Evolutionary conservation across 2,888 invertebrate species (phyloP), one percentile per base, ranked within the genome.

Genomic region (Balanococcus diminutus): DNA sequence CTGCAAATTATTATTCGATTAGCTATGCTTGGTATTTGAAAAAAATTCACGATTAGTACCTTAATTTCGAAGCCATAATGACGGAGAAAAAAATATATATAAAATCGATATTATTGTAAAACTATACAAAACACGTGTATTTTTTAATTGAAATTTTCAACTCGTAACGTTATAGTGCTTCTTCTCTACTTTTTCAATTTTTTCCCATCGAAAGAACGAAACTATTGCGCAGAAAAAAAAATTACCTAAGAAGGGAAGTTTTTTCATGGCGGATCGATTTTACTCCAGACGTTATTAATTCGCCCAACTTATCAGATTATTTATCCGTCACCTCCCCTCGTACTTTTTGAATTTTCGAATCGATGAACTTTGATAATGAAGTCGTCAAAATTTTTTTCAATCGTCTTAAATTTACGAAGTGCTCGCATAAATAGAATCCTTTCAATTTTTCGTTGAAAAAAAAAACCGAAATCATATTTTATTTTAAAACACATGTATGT

Each of bases 1-100:
- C 95, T 95, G 89, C 28, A 87, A 79, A 88, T 51, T 8, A 14
- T 42, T 6, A 19, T 51, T 42, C 19, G 4, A 51, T 51, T 51
- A 51, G n/a, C 4, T 51, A 51, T 51, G 2, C 8, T 42, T 14
- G 3, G 4, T 5, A 36, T 36, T 36, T 36, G 2, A 42, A 42
- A 11, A 42, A 11, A 42, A 42, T 42, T 42, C 14, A 42, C 6
- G 42, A 11, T 9, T 42, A 16, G 42, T 14, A 14, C 14, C 11
- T 42, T 51, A 51, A 6, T 3, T 19, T 51, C 19, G 51, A 51
- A 51, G 51, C 51, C 51, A 51, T 51, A 51, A 51, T 51, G 1
- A 0, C 11, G 14, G 11, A 8, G 2, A n/a, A 19, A 51, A 51
- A 2, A 51, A 51, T 42, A 42, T 11, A 51, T 51, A 42, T 16